phyloP scores from a whole-genome alignment of 2,888 invertebrate species.

The Calameuta pallipes region DNA sequence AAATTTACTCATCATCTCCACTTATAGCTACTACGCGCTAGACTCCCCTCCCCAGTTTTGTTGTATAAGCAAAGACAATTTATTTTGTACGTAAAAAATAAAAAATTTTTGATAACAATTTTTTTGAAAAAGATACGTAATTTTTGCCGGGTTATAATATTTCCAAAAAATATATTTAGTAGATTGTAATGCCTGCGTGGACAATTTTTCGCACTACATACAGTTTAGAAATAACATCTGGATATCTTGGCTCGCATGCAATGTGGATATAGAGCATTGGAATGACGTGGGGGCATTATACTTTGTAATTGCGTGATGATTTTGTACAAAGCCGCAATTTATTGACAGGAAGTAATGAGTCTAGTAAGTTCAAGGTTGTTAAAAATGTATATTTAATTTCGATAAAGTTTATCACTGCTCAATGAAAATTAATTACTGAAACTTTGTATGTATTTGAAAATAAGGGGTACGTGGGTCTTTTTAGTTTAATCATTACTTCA shows the following conservation, averaged over 20 bases:
- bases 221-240: neutral
- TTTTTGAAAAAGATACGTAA: too few species aligned
- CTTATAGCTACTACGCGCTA: neutral
- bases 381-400: neutral
- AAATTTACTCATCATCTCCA: neutral
- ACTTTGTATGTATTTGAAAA: neutral
- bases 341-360: conserved; percentile 27
- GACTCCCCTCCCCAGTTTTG: neutral
- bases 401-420: neutral
- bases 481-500: neutral
- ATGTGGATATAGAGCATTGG: neutral
- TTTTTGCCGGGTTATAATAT: too few species aligned
- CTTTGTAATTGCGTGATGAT: conserved; percentile 32
- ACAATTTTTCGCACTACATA: neutral
- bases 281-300: conserved; percentile 23
- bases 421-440: neutral
- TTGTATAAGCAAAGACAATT: neutral
- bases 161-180: too few species aligned
- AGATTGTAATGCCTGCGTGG: neutral
- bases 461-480: too few species aligned
- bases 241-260: neutral
- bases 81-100: neutral
- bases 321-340: conserved; percentile 39
- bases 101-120: neutral
- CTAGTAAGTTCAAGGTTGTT: neutral